phyloP scores from a whole-genome alignment of 1,140 invertebrate genomes.

The Nomia melanderi region DNA sequence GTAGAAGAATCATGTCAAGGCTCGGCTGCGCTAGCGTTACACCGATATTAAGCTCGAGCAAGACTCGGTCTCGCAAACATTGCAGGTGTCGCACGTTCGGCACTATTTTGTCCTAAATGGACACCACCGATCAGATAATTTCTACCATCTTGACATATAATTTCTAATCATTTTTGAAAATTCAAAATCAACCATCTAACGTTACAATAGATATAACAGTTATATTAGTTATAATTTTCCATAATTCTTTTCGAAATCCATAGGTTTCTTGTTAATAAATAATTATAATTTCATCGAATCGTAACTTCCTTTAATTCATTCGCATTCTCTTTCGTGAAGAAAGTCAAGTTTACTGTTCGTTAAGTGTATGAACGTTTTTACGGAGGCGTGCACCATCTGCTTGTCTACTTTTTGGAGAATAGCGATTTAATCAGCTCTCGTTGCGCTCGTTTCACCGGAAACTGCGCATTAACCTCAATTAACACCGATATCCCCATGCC shows the following conservation, averaged over 20 bases:
- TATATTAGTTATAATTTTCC: too few species aligned
- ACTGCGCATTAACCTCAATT: conserved; percentile 69
- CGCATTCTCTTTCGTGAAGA: too few species aligned
- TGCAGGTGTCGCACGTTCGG: conserved; percentile 29
- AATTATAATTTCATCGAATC: too few species aligned
- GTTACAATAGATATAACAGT: too few species aligned
- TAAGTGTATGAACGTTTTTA: too few species aligned
- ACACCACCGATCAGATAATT: not conserved
- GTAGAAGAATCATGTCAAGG: conserved; percentile 47
- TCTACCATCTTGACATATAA: not conserved
- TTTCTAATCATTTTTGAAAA: not conserved
- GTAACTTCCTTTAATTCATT: too few species aligned
- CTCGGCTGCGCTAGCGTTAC: conserved; percentile 21
- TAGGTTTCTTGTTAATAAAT: too few species aligned
- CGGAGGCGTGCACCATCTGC: not conserved
- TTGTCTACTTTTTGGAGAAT: not conserved
- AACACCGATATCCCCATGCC: conserved; percentile 55
- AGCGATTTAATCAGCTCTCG: conserved; percentile 18
- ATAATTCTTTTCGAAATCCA: too few species aligned
- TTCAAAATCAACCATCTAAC: too few species aligned
- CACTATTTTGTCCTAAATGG: conserved; percentile 22
- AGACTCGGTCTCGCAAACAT: conserved; percentile 27
- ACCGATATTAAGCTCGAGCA: conserved; percentile 30
- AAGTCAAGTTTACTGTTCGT: too few species aligned
- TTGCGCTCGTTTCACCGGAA: conserved; percentile 58